phyloP scores from a whole-genome alignment of 2,797 vertebrate species.

The Carduelis carduelis region DNA sequence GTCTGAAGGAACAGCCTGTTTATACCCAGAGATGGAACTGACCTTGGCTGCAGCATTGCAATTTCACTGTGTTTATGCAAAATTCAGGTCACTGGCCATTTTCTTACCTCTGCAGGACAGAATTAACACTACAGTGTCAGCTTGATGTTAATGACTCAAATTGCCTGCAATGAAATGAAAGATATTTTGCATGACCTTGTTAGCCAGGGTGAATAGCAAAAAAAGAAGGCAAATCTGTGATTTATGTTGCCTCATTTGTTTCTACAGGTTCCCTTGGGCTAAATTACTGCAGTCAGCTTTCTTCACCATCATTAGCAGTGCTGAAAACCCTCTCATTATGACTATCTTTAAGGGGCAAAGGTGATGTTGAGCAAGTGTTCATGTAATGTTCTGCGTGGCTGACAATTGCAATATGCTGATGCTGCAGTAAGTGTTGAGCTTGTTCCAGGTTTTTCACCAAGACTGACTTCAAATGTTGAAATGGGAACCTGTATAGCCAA shows the following conservation, averaged over 20 bases:
- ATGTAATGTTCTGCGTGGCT: not conserved
- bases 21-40: not conserved
- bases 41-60: not conserved
- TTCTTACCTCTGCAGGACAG: not conserved
- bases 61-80: not conserved
- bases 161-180: slow-evolving; percentile 14
- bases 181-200: not conserved
- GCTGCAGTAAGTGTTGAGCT: not conserved
- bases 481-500: not conserved
- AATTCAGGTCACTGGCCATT: not conserved
- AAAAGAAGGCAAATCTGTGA: not conserved
- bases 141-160: not conserved
- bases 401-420: not conserved
- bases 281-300: not conserved
- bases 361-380: not conserved
- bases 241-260: not conserved
- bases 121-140: not conserved
- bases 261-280: not conserved
- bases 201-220: not conserved
- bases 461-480: fast-evolving
- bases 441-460: not conserved
- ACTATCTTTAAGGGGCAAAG: not conserved
- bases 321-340: not conserved
- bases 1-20: not conserved
- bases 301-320: not conserved